Conservation (phyloP, 2,797 vertebrate species). For the Anomalospiza imberbis region DNA sequence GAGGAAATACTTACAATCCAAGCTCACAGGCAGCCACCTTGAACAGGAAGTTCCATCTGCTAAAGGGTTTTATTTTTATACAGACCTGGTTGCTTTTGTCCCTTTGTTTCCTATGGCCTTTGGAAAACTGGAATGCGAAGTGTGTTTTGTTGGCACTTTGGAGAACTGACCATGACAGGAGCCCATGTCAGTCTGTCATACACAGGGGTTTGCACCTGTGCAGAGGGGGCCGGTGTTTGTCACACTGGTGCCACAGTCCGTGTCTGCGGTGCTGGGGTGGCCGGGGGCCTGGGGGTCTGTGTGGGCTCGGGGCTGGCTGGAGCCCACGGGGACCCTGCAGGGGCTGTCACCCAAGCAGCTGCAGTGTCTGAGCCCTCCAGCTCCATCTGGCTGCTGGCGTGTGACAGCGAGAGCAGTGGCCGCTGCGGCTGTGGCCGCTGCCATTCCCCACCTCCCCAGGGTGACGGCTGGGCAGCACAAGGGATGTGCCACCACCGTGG, state of each 20-base stretch:
- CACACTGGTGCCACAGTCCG: accelerated
- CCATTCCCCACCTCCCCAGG: not conserved
- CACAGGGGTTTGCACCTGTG: not conserved
- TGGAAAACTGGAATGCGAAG: not conserved
- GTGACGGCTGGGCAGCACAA: not conserved
- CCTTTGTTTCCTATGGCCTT: not conserved
- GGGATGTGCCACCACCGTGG: not conserved
- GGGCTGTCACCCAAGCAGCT: not conserved
- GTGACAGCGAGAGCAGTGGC: accelerated
- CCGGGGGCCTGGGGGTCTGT: not conserved
- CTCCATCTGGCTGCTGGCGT: not conserved
- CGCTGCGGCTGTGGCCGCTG: accelerated
- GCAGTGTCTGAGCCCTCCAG: not conserved
- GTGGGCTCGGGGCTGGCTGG: accelerated
- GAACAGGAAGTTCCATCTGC: conserved; percentile 22
- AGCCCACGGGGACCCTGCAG: accelerated
- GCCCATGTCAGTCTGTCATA: accelerated
- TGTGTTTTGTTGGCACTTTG: not conserved
- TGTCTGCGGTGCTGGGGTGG: not conserved
- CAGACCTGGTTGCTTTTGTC: not conserved
- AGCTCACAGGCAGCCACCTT: conserved; percentile 5
- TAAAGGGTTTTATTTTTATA: not conserved
- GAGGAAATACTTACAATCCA: conserved; percentile 6
- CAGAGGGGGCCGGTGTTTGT: accelerated
- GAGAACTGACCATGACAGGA: not conserved